Base-by-base conservation (phyloP, 2,888 invertebrate species). In the Eupithecia insigniata region DNA sequence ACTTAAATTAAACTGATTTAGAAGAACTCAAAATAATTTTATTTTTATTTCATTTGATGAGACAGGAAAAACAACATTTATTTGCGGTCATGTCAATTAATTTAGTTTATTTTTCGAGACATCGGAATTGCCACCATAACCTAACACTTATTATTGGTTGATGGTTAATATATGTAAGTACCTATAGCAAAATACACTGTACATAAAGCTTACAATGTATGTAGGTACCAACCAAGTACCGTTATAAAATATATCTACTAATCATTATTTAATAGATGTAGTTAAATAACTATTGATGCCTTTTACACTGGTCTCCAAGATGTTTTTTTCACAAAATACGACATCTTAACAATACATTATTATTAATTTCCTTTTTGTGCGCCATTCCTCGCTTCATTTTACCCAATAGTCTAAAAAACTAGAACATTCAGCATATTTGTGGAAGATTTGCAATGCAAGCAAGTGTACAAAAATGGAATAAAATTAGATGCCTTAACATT, bases 331-430 rank as follows among this genome's bases (percentile, higher is more conserved):
- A 67, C 26, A 22, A 36, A 14, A 66, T 66, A 66, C 39, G 43
- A 66, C 30, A 26, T 18, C 36, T 39, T 18, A 26, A 58, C 32
- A 62, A 61, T 46, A n/a, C n/a, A 39, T n/a, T 26, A 12, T 66
- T 67, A 16, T 18, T 51, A 51, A 65, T 61, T 67, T 73, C 64
- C 60, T 30, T 70, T 58, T 73, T 65, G 46, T 51, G 70, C 68
- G 70, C 67, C 30, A 64, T 67, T 60, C 14, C 6, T 30, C 8
- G 60, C 32, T 61, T 67, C 28, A 58, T 14, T 3, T 55, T 55
- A 55, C n/a, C n/a, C n/a, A n/a, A 4, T 12, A 28, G 39, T 18
- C 43, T 71, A 64, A 71, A 60, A 70, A 73, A 58, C 61, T 69
- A 69, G 34, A 43, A 58, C 8, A 55, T 4, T 55, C 16, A 36